Percentiles rank a stretch among this genome's conserved stretches.
These are phyloP conservation scores for Temnopleurus reevesii DNA, from an alignment of 53 echinoderm and acorn worm genomes.

Conservation along the genomic window DNA sequence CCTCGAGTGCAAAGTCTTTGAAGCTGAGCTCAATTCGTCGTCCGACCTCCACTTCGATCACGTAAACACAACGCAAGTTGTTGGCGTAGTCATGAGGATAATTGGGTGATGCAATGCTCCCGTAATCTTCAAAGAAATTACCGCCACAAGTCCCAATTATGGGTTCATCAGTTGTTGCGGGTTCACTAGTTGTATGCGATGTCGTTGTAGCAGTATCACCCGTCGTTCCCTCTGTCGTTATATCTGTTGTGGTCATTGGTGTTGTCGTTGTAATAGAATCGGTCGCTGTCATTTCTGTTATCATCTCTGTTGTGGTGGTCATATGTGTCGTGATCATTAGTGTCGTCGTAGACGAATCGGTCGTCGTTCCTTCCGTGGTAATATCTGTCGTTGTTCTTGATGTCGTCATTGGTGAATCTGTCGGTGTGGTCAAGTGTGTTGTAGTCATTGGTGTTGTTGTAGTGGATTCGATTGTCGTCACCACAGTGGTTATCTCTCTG, in stretches of 20 bases:
- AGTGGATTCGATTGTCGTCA: background rate
- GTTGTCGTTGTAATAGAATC: background rate
- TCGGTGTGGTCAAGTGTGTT: too few relatives aligned
- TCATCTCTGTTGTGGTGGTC: too few relatives aligned
- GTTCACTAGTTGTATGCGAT: background rate
- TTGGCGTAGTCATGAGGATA: conserved; percentile 31
- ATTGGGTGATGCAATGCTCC: conserved; percentile 41
- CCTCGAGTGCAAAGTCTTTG: background rate
- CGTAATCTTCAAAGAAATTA: background rate
- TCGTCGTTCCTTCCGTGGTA: background rate
- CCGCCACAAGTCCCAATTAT: conserved; percentile 23
- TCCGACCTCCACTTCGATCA: conserved; percentile 29
- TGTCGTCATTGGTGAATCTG: background rate
- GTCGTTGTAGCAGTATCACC: background rate
- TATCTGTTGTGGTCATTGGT: too few relatives aligned
- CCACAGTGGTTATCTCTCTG: too few relatives aligned
- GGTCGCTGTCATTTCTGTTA: too few relatives aligned
- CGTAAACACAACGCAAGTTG: conserved; percentile 9
- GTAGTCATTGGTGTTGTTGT: background rate
- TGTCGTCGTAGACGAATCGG: too few relatives aligned
- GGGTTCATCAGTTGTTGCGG: background rate
- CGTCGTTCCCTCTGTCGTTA: background rate
- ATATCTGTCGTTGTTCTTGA: background rate
- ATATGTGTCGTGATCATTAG: too few relatives aligned
- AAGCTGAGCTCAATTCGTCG: conserved; percentile 39